These are phyloP conservation scores for Tarsius wallacei DNA, from an alignment of 2,797 vertebrate species.

Conservation along the genomic window DNA sequence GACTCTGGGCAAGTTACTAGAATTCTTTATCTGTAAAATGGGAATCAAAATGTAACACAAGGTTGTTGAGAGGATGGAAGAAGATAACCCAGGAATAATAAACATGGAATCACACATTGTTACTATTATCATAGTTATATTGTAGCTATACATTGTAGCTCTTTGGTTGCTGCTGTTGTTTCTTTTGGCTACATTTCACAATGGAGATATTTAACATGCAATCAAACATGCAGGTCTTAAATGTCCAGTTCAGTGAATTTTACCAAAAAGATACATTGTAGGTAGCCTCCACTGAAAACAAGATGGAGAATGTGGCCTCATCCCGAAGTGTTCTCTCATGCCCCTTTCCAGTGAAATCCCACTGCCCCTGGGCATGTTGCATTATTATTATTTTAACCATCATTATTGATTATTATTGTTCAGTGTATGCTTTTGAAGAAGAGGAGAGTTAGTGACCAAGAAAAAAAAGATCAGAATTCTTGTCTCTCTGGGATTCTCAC, in stretches of 20 bases:
- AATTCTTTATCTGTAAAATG: neutral
- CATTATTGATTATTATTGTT: neutral
- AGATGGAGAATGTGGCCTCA: no score
- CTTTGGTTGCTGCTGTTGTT: neutral
- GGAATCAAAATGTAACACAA: neutral
- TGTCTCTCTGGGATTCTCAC: neutral
- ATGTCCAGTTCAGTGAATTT: neutral
- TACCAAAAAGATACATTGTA: neutral
- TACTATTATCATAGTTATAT: neutral
- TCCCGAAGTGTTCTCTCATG: fast-evolving
- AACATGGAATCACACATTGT: neutral
- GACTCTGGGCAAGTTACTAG: neutral
- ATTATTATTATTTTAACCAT: fast-evolving
- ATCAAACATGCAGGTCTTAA: neutral
- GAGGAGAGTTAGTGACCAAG: no score
- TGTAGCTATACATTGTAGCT: neutral
- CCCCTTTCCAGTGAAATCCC: neutral
- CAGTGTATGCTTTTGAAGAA: neutral
- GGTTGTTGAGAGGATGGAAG: neutral
- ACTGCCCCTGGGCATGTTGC: fast-evolving
- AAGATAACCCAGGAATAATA: neutral
- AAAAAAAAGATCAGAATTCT: no score
- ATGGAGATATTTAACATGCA: neutral
- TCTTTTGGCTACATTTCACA: neutral
- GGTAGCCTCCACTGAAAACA: neutral